Conservation (phyloP, 1,140 invertebrate genomes). For the Piezodorus guildinii region DNA sequence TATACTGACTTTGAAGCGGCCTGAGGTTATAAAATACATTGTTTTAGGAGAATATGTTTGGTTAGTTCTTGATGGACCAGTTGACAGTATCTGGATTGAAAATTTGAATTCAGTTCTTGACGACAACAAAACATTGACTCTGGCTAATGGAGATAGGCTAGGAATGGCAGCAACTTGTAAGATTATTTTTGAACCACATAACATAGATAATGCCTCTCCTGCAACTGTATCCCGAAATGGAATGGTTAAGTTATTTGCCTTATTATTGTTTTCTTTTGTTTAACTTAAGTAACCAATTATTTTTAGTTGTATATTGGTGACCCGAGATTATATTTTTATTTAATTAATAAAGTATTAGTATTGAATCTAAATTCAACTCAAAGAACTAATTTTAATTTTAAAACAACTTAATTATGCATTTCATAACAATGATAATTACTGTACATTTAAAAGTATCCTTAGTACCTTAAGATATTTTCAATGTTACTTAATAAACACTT, state of each 20-base stretch:
- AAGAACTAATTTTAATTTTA: too few relatives aligned
- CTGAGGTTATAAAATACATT: background rate
- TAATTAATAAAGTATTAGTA: too few relatives aligned
- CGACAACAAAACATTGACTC: slow-evolving; percentile 85
- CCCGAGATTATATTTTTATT: too few relatives aligned
- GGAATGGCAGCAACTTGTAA: slow-evolving; percentile 86
- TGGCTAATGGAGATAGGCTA: slow-evolving; percentile 88
- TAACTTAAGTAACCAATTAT: too few relatives aligned
- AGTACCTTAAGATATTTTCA: too few relatives aligned
- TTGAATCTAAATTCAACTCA: too few relatives aligned
- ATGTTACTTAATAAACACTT: too few relatives aligned
- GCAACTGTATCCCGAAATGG: slow-evolving; percentile 91
- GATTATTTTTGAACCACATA: slow-evolving; percentile 93
- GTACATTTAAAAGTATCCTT: too few relatives aligned
- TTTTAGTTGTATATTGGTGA: too few relatives aligned
- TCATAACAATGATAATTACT: too few relatives aligned
- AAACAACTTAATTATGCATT: too few relatives aligned
- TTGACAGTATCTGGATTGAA: slow-evolving; percentile 95
- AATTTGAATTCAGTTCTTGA: slow-evolving; percentile 93
- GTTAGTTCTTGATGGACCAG: slow-evolving; percentile 88
- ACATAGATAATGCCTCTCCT: slow-evolving; percentile 92
- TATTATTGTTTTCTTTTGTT: background rate
- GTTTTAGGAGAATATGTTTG: slow-evolving; percentile 62
- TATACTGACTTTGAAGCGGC: background rate
- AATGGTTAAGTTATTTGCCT: slow-evolving; percentile 48